Evolutionary conservation across 1,140 invertebrate species (phyloP), one percentile per base, ranked within the genome.

Genomic region (Drosophila athabasca): DNA sequence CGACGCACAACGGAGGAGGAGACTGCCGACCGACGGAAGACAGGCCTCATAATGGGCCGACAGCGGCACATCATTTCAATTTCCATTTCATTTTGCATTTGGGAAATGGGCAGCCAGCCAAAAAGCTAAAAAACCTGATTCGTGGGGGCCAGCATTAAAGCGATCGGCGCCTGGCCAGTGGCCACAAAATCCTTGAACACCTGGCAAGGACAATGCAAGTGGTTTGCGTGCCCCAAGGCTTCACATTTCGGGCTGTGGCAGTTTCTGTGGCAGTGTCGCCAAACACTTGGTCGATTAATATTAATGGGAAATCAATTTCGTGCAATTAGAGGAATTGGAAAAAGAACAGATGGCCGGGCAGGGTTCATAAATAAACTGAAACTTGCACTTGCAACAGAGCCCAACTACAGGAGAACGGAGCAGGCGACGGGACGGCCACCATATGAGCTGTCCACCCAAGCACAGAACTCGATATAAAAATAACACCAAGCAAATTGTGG

Each of bases 401-500:
- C 6, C 15, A 51, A 48, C 54, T 35, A 26, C 19, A 26, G 41
- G 15, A 49, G 19, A 39, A 39, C 35, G 35, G 3, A 19, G 46
- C 41, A 19, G 17, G 17, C 48, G 65, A 55, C 66, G 13, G 22
- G 68, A 31, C 69, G 57, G 55, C 17, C 58, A 58, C 50, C 62
- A 70, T 59, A 58, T 46, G 77, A 72, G 80, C 82, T 87, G 82
- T 87, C 78, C 83, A 78, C 83, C 82, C 82, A 75, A 82, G 78
- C 83, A 79, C 66, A 75, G 83, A 85, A 87, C 65, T 78, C 76
- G 79, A 83, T 67, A 88, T 79, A 65, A 83, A 87, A 87, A 87
- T 87, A 87, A 87, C 65, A 83, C 35, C 35, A 39, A 11, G 46
- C n/a, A 74, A 67, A 74, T 44, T 62, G 62, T 76, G 17, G 55